Evolutionary conservation across 2,888 invertebrate genomes (phyloP).

Genomic region (Dryobota labecula): DNA sequence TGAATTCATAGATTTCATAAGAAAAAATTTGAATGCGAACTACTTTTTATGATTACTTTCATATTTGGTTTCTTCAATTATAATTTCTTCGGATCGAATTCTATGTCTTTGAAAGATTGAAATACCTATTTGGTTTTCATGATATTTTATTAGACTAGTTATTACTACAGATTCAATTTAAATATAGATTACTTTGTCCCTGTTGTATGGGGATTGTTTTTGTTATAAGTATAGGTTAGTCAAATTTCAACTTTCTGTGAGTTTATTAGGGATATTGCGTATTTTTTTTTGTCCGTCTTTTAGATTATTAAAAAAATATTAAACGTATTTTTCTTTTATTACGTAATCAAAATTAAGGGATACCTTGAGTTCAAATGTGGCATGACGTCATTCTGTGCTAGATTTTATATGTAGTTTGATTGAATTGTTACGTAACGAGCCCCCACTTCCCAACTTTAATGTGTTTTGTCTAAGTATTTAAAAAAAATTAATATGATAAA

Average conservation of each 20-base stretch:
- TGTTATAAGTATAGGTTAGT: neutral
- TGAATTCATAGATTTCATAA: slow-evolving; percentile 12
- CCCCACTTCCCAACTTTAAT: no score
- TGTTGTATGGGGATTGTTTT: neutral
- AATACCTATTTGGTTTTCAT: neutral
- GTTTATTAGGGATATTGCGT: no score
- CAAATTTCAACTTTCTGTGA: slow-evolving; percentile 9
- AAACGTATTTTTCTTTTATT: no score
- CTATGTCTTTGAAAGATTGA: neutral
- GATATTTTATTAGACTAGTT: slow-evolving; percentile 1
- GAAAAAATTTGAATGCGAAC: slow-evolving; percentile 10
- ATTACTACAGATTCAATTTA: slow-evolving; percentile 5
- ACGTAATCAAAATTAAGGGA: no score
- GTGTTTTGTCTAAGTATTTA: no score
- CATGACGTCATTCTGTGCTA: no score
- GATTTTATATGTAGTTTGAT: no score
- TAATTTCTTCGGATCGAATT: neutral
- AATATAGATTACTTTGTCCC: neutral
- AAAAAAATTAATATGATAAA: no score
- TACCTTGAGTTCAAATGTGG: no score
- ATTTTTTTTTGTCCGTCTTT: no score
- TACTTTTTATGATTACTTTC: slow-evolving; percentile 15
- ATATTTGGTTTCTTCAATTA: slow-evolving; percentile 12
- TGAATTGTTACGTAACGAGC: no score
- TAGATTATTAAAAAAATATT: no score